phyloP scores from a whole-genome alignment of 2,113 vertebrate species.

The Eolophus roseicapilla region DNA sequence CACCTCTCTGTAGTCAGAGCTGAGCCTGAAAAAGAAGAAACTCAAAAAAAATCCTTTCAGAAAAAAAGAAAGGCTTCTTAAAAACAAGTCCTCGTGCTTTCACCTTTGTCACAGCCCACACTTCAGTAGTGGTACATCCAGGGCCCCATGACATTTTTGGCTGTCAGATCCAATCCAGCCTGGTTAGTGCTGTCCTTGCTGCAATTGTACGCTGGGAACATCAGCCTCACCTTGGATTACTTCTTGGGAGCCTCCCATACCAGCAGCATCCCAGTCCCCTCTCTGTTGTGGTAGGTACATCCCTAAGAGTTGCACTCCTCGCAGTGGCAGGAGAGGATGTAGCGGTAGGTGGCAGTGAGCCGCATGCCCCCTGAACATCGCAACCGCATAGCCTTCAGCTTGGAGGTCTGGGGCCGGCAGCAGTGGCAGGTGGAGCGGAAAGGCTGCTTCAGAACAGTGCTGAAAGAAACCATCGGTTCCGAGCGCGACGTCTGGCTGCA shows the following conservation, averaged over 20 bases:
- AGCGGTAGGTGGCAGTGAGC: conserved; percentile 95
- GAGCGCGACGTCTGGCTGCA: conserved; percentile 93
- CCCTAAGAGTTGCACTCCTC: conserved; percentile 91
- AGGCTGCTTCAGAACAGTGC: conserved; percentile 92
- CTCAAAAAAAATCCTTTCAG: conserved; percentile 61
- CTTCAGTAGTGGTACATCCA: not conserved
- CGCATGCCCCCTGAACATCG: conserved; percentile 89
- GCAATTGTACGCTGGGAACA: not conserved
- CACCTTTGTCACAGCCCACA: not conserved
- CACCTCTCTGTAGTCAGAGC: conserved; percentile 5
- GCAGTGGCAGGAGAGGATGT: conserved; percentile 96
- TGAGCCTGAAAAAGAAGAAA: conserved; percentile 52
- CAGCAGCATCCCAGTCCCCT: not conserved
- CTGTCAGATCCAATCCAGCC: conserved; percentile 5
- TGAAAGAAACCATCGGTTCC: conserved; percentile 94
- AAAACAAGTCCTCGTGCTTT: conserved; percentile 30
- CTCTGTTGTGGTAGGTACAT: fast-evolving
- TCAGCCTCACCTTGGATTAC: not conserved
- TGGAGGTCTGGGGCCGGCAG: conserved; percentile 95
- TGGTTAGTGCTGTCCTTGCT: not conserved
- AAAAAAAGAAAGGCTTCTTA: conserved; percentile 45
- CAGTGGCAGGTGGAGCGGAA: conserved; percentile 94
- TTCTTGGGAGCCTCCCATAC: not conserved
- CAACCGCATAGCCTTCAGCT: conserved; percentile 92
- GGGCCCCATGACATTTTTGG: not conserved